phyloP scores from a whole-genome alignment of 2,113 vertebrate species.

The Podocnemis expansa region DNA sequence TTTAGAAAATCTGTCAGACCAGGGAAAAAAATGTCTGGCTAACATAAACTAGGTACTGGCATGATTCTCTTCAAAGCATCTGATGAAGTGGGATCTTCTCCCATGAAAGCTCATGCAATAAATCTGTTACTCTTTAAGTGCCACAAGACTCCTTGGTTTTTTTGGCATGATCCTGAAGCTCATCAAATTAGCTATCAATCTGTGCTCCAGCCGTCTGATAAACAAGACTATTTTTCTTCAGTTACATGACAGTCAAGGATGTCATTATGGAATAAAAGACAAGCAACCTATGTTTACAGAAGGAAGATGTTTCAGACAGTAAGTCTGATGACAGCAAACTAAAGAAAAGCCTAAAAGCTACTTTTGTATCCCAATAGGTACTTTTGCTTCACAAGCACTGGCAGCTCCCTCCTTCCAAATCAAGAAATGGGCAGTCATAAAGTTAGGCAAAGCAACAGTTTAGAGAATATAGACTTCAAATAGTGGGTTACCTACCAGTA shows the following conservation, averaged over 20 bases:
- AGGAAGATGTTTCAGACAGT: fast-evolving
- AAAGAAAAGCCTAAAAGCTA: background rate
- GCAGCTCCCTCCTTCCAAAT: background rate
- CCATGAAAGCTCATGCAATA: too few relatives aligned
- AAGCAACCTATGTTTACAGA: background rate
- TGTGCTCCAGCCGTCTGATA: fast-evolving
- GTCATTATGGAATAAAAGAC: background rate
- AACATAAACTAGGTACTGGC: background rate
- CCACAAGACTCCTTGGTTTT: too few relatives aligned
- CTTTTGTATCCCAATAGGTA: background rate
- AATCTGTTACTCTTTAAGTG: too few relatives aligned
- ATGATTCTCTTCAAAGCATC: too few relatives aligned
- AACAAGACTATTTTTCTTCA: background rate
- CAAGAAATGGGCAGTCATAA: background rate
- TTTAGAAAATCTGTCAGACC: background rate
- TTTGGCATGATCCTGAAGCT: background rate
- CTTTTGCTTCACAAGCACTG: background rate
- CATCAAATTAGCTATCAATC: background rate
- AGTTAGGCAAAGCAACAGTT: background rate
- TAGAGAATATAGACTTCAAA: background rate
- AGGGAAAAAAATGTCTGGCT: background rate
- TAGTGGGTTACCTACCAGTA: too few relatives aligned
- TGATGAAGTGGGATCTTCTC: too few relatives aligned
- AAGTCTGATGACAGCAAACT: background rate
- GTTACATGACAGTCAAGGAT: background rate